Base-by-base conservation (phyloP, 2,797 vertebrate species). In the Distichodus sexfasciatus region DNA sequence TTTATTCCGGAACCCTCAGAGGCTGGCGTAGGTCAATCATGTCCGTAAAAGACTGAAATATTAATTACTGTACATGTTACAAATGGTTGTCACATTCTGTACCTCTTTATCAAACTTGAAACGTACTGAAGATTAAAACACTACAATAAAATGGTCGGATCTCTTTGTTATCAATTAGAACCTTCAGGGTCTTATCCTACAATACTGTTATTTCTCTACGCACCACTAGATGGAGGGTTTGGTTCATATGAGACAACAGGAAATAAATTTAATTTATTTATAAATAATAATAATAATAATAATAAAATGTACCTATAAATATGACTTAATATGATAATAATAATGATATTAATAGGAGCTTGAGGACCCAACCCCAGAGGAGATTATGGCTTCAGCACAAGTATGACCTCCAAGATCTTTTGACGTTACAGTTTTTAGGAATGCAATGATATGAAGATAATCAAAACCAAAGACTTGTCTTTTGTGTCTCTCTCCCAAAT, bases 91-190 rank as follows among this genome's bases (percentile, higher is more conserved):
- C 86, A 89, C 69, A 84, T 74, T 88, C 79, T 86, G 72, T 91
- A 90, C 91, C 85, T 92, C 89, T 80, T 90, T 92, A 93, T 91
- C 92, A 91, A 89, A 90, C 86, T 81, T 83, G 83, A 91, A 91
- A 90, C 83, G 79, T 86, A 84, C 77, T 82, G 75, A 76, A 79
- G 69, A 81, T 71, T 80, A 58, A 69, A 86, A 35, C 44, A 41
- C 47, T 26, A 71, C 24, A 36, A 79, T 75, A 81, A 83, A n/a
- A 28, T 26, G 11, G 23, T 76, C 46, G 68, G 82, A n/a, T 76
- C 74, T 23, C 6, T 15, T 43, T 51, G 17, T 28, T 46, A 9
- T 21, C 23, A 50, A 11, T 7, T 40, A 8, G 55, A 10, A 28
- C 15, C 24, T 21, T 40, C 21, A 24, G 3, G 8, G 9, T 44